These are phyloP conservation scores for Enteromius thamalakanensis DNA, from an alignment of 2,797 vertebrate species.

Conservation along the genomic window DNA sequence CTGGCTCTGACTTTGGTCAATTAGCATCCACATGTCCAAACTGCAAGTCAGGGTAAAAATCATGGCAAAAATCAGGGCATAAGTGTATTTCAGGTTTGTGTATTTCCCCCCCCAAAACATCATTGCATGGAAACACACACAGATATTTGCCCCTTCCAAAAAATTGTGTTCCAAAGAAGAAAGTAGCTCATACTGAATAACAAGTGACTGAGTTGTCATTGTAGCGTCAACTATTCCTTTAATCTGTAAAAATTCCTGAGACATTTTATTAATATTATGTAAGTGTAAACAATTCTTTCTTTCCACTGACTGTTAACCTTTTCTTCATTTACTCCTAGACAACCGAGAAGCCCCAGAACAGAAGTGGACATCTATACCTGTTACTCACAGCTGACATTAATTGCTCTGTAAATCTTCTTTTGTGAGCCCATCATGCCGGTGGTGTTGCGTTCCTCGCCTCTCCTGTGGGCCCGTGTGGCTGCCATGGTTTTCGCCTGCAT, in stretches of 20 bases:
- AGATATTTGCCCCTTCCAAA: background rate
- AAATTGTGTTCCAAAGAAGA: background rate
- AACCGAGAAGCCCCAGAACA: background rate
- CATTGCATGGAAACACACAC: background rate
- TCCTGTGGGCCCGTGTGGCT: slow-evolving; percentile 83
- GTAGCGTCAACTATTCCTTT: background rate
- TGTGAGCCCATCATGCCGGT: slow-evolving; percentile 67
- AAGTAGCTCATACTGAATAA: background rate
- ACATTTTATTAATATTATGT: slow-evolving; percentile 2
- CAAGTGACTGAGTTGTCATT: no score
- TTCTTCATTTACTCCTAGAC: slow-evolving; percentile 16
- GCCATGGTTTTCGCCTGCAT: slow-evolving; percentile 83
- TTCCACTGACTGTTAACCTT: background rate
- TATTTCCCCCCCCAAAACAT: no score
- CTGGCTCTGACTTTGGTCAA: background rate
- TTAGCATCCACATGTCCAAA: background rate
- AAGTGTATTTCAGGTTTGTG: background rate
- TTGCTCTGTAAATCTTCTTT: slow-evolving; percentile 2
- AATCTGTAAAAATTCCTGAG: background rate
- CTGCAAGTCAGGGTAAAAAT: background rate
- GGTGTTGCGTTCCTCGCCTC: slow-evolving; percentile 73
- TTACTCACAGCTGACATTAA: slow-evolving; percentile 22
- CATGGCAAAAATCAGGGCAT: background rate
- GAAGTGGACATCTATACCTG: background rate
- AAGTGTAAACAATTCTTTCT: background rate